These are phyloP conservation scores for Papilio polyxenes DNA, from an alignment of 1,140 invertebrate genomes.

Conservation along the genomic window DNA sequence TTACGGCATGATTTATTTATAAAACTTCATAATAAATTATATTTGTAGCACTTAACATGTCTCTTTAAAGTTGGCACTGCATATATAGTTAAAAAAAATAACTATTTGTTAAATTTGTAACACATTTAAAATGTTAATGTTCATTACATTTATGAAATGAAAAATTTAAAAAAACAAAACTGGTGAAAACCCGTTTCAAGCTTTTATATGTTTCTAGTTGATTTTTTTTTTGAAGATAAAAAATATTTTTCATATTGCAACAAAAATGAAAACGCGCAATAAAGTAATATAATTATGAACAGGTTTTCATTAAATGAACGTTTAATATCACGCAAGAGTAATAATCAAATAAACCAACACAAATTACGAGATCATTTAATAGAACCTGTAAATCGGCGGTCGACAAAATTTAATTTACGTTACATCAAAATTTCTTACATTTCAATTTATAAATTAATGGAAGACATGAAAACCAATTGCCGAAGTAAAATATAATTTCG, in stretches of 20 bases:
- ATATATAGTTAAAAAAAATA: no score
- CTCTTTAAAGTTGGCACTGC: no score
- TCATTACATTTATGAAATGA: no score
- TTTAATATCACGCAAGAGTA: conserved; percentile 18
- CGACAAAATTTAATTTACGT: conserved; percentile 4
- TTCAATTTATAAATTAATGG: neutral
- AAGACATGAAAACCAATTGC: neutral
- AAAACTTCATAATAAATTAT: neutral
- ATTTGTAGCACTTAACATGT: no score
- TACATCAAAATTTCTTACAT: neutral
- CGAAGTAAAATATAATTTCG: neutral
- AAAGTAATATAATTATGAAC: neutral
- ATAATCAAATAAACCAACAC: neutral
- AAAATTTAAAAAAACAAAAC: no score
- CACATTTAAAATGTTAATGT: no score
- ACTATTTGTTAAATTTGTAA: no score
- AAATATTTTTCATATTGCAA: neutral
- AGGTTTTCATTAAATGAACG: conserved; percentile 9
- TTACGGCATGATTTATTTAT: neutral
- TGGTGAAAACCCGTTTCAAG: no score
- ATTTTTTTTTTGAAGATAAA: neutral
- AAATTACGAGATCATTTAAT: conserved; percentile 16
- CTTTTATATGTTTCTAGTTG: neutral
- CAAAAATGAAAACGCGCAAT: neutral
- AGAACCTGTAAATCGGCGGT: neutral